Conservation (phyloP, 2,797 vertebrate species). For the Ptychadena robeensis region DNA sequence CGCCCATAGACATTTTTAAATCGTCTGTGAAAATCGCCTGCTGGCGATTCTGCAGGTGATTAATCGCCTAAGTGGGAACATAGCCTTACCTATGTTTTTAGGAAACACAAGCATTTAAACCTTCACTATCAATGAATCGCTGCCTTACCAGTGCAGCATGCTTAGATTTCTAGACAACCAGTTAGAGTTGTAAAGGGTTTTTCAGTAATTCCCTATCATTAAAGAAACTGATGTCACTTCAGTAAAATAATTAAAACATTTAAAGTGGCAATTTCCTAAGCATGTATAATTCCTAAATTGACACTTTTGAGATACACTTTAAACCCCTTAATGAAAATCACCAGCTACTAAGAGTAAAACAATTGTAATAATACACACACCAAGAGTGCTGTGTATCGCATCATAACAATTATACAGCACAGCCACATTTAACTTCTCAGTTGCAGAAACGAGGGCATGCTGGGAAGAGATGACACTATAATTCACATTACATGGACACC, state of each 20-base stretch:
- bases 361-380: neutral
- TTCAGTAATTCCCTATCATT: slow-evolving; percentile 3
- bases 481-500: neutral
- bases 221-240: slow-evolving; percentile 27
- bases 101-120: too few species aligned
- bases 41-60: too few species aligned
- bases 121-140: too few species aligned
- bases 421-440: neutral
- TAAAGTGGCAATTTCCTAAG: neutral
- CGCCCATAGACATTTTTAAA: too few species aligned
- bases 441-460: neutral
- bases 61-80: too few species aligned
- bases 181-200: neutral
- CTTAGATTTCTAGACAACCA: neutral
- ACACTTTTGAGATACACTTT: neutral
- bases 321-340: slow-evolving; percentile 15
- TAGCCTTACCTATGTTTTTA: too few species aligned
- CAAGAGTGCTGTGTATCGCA: neutral
- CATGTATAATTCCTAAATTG: neutral
- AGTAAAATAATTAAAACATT: slow-evolving; percentile 21
- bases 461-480: neutral
- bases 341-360: neutral
- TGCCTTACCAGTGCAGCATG: too few species aligned
- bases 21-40: too few species aligned
- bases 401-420: neutral